Evolutionary conservation across 2,113 vertebrate genomes (phyloP).

Genomic region (mouse (Mus musculus)): GRCm39 chr4:69976001-69976500

Average conservation of each 20-base stretch:
- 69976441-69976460: neutral
- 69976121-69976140: too few relatives aligned
- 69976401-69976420: neutral
- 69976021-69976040: neutral
- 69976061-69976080: neutral
- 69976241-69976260: neutral
- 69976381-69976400: neutral
- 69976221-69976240: neutral
- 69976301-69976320: fast-evolving
- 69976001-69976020: neutral
- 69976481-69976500: neutral
- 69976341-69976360: neutral
- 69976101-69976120: neutral
- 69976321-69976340: neutral
- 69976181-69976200: neutral
- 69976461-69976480: neutral
- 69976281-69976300: neutral
- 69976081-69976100: neutral
- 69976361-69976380: neutral
- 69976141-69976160: neutral
- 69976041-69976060: neutral
- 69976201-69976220: neutral
- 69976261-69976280: too few relatives aligned
- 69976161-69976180: fast-evolving
- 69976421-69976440: neutral